Evolutionary conservation across 1,140 invertebrate genomes (phyloP).

Genomic region (Mactra quadrangularis): DNA sequence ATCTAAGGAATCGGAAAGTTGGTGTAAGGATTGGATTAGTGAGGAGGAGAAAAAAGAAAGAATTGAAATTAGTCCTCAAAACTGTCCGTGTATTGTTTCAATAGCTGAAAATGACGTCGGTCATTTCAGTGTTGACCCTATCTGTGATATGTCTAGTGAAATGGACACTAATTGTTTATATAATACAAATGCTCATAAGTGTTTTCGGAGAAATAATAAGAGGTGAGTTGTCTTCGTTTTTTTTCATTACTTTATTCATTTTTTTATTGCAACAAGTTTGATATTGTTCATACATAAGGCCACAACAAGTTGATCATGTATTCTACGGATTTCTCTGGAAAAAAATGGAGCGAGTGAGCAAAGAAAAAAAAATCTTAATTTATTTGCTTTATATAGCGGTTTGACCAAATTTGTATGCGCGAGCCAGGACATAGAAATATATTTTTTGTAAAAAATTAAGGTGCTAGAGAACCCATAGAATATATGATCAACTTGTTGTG

Average conservation of each 20-base stretch:
- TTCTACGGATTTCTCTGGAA: no score
- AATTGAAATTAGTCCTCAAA: conserved; percentile 41
- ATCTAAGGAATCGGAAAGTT: conserved; percentile 52
- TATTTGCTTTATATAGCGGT: no score
- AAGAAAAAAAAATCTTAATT: no score
- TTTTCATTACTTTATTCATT: no score
- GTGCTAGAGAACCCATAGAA: no score
- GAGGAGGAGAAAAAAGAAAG: conserved; percentile 41
- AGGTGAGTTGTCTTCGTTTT: no score
- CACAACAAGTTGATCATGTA: no score
- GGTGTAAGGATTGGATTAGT: conserved; percentile 72
- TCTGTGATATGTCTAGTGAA: conserved; percentile 66
- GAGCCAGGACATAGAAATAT: no score
- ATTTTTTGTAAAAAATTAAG: no score
- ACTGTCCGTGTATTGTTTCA: conserved; percentile 73
- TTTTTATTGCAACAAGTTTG: not conserved
- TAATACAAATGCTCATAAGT: conserved; percentile 68
- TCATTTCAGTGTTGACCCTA: conserved; percentile 73
- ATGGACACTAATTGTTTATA: conserved; percentile 72
- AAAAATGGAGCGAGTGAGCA: no score
- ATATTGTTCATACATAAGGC: not conserved
- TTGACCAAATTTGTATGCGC: no score
- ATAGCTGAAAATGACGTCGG: conserved; percentile 75
- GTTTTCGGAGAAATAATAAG: conserved; percentile 66
- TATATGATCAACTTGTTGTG: no score